A percentile compares a stretch with the other conserved stretches of the same genome.
phyloP scores from a whole-genome alignment of 2,888 invertebrate species.

The Phalangium opilio region DNA sequence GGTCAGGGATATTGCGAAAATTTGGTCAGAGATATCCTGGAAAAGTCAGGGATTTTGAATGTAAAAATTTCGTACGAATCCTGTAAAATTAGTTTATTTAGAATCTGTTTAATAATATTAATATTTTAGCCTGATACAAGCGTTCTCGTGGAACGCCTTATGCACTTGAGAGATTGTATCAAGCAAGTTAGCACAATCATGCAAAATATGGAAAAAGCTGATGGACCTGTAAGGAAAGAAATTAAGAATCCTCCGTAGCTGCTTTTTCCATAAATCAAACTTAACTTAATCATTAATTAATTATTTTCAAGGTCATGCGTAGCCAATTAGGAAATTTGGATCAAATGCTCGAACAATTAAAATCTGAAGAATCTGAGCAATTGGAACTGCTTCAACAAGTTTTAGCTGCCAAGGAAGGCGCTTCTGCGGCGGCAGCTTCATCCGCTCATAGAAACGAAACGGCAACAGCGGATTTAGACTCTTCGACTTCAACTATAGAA shows the following conservation, averaged over 20 bases:
- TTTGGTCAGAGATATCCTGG: no score
- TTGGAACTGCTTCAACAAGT: conserved; percentile 4
- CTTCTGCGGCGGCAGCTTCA: no score
- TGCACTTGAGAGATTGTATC: conserved; percentile 5
- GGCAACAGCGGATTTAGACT: no score
- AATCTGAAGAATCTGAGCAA: conserved; percentile 1
- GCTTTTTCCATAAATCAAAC: no score
- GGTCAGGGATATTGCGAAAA: no score
- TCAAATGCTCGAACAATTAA: background rate
- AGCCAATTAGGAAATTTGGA: conserved; percentile 1
- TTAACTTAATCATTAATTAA: background rate
- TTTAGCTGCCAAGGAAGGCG: background rate
- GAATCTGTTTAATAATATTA: no score
- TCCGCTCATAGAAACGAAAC: no score
- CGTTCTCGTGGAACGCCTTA: conserved; percentile 1
- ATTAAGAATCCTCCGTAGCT: background rate
- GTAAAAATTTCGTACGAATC: no score
- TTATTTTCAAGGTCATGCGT: conserved; percentile 1
- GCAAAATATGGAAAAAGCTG: conserved; percentile 4
- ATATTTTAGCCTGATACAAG: conserved; percentile 4
- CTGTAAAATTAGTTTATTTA: no score
- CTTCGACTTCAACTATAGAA: no score
- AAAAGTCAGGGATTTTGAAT: no score
- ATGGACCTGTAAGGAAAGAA: conserved; percentile 2
- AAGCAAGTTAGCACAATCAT: conserved; percentile 4